Evolutionary conservation across 2,888 invertebrate species (phyloP).

Genomic region (Boloria selene): DNA sequence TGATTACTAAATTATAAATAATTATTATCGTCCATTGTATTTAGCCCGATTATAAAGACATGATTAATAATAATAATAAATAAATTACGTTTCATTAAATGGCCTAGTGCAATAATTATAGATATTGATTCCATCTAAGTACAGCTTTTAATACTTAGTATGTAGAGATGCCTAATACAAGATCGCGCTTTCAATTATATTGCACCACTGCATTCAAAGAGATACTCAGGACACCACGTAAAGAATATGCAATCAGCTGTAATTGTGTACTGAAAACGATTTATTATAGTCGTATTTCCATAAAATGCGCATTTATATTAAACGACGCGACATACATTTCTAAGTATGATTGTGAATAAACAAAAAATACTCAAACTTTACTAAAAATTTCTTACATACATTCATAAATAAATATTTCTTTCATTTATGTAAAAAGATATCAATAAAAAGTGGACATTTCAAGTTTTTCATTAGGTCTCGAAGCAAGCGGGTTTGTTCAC

Average conservation of each 20-base stretch:
- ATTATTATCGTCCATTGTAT: slow-evolving; percentile 6
- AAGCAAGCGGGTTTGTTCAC: slow-evolving; percentile 39
- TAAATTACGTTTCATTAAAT: slow-evolving; percentile 19
- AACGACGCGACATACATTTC: slow-evolving; percentile 12
- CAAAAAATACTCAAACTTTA: background rate
- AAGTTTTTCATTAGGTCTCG: slow-evolving; percentile 35
- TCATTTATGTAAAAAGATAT: slow-evolving; percentile 6
- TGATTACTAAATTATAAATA: background rate
- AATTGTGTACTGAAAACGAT: slow-evolving; percentile 34
- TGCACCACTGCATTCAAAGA: slow-evolving; percentile 32
- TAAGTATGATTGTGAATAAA: slow-evolving; percentile 10
- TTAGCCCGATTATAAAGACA: slow-evolving; percentile 17
- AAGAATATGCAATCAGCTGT: slow-evolving; percentile 35
- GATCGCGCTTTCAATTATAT: slow-evolving; percentile 48
- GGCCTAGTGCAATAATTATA: slow-evolving; percentile 23
- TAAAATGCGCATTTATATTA: slow-evolving; percentile 28
- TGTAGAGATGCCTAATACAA: slow-evolving; percentile 28
- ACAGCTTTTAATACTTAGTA: slow-evolving; percentile 17
- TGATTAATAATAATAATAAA: too few species aligned
- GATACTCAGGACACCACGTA: slow-evolving; percentile 18
- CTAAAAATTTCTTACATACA: background rate
- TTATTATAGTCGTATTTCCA: slow-evolving; percentile 29
- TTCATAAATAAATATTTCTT: background rate
- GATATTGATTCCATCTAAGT: background rate
- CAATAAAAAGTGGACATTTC: slow-evolving; percentile 29